These are phyloP conservation scores for Dromaius novaehollandiae DNA, from an alignment of 2,113 vertebrate species.

Conservation along the genomic window DNA sequence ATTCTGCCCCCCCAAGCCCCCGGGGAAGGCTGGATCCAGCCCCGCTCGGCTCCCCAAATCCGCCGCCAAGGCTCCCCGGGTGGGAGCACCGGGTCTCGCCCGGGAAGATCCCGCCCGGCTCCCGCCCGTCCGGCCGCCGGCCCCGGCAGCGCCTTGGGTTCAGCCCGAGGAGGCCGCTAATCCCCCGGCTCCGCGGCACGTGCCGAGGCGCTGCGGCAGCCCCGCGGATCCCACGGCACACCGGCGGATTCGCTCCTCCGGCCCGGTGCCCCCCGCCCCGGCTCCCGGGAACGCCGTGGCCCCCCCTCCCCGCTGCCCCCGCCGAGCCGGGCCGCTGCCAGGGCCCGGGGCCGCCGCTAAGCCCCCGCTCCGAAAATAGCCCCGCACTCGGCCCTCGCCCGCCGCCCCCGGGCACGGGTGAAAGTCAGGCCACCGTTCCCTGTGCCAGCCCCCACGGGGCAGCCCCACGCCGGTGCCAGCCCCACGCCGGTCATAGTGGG, in stretches of 20 bases:
- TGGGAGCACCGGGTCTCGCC: background rate
- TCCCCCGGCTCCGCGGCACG: accelerated
- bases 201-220: background rate
- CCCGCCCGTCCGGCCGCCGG: background rate
- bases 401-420: accelerated
- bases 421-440: background rate
- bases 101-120: background rate
- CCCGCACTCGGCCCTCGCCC: background rate
- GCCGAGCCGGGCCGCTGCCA: background rate
- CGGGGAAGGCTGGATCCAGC: background rate
- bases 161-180: accelerated
- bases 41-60: background rate
- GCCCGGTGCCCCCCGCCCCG: accelerated
- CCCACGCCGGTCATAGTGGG: too few species aligned
- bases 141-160: background rate
- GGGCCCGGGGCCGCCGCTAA: background rate
- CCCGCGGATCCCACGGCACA: accelerated
- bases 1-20: too few species aligned
- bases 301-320: background rate
- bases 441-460: background rate
- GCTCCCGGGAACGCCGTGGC: background rate
- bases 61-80: too few species aligned
- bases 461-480: background rate
- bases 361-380: background rate
- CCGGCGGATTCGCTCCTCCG: background rate